Evolutionary conservation across 2,113 vertebrate genomes (phyloP).

Genomic region (Gavia stellata): DNA sequence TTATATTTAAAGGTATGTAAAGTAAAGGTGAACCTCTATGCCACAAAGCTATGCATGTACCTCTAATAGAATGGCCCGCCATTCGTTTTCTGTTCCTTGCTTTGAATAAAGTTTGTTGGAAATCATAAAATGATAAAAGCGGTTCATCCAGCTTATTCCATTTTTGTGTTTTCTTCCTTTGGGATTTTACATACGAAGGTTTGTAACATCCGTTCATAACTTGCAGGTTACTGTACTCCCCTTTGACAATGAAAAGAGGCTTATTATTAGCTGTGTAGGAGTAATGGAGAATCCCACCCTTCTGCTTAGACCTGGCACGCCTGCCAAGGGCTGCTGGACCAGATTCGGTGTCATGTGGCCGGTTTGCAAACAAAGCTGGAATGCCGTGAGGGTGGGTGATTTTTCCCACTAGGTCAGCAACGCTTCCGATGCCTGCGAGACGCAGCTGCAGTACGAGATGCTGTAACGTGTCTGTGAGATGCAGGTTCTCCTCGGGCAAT

Average conservation of each 20-base stretch:
- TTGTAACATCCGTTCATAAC: rapidly evolving
- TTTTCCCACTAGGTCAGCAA: rapidly evolving
- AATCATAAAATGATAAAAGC: neutral
- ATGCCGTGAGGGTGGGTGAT: rapidly evolving
- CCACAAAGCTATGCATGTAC: conserved; percentile 19
- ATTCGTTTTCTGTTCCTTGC: neutral
- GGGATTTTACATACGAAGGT: neutral
- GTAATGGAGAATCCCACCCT: neutral
- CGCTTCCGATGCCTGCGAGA: rapidly evolving
- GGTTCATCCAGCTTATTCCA: neutral
- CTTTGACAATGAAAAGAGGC: neutral
- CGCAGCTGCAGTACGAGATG: rapidly evolving
- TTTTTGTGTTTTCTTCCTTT: neutral
- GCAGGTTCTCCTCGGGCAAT: rapidly evolving
- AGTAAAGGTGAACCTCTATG: neutral
- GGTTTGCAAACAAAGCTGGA: rapidly evolving
- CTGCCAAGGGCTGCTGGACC: neutral
- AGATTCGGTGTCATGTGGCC: rapidly evolving
- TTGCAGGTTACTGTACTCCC: rapidly evolving
- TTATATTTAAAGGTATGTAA: neutral
- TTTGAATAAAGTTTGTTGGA: conserved; percentile 50
- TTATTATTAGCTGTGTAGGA: rapidly evolving
- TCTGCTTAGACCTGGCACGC: neutral
- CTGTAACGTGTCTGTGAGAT: rapidly evolving
- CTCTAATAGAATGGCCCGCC: neutral